Conservation (phyloP, 2,888 invertebrate species). For the Amphipyra berbera region DNA sequence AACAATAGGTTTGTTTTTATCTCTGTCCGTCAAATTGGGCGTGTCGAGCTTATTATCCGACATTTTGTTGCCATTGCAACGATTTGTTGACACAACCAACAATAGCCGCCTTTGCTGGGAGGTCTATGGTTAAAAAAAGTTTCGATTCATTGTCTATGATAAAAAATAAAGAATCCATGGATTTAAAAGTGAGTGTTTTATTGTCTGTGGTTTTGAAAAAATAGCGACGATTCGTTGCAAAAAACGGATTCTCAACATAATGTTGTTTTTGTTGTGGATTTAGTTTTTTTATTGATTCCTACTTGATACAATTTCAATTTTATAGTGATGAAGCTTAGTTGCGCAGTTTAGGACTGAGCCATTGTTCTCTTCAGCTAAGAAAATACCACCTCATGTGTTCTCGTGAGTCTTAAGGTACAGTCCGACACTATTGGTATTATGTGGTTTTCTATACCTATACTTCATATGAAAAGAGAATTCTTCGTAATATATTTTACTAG, state of each 20-base stretch:
- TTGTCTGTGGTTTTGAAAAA: slow-evolving; percentile 57
- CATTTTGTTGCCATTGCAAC: slow-evolving; percentile 53
- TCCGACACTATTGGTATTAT: too few species aligned
- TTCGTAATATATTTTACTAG: too few species aligned
- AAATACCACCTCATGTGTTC: background rate
- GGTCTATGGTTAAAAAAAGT: slow-evolving; percentile 37
- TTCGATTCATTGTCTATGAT: slow-evolving; percentile 30
- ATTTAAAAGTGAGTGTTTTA: slow-evolving; percentile 46
- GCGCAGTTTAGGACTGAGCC: background rate
- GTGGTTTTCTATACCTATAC: too few species aligned
- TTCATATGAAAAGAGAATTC: too few species aligned
- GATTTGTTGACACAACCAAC: slow-evolving; percentile 47
- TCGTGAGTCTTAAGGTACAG: background rate
- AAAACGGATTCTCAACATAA: slow-evolving; percentile 27
- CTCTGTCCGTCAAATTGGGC: slow-evolving; percentile 70
- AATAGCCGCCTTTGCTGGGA: slow-evolving; percentile 33
- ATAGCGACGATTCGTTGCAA: slow-evolving; percentile 24
- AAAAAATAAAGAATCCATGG: slow-evolving; percentile 34
- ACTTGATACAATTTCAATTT: slow-evolving; percentile 39
- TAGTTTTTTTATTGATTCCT: slow-evolving; percentile 14
- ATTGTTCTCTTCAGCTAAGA: background rate
- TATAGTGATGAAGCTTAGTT: background rate
- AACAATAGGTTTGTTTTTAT: slow-evolving; percentile 63
- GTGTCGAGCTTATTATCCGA: slow-evolving; percentile 53
- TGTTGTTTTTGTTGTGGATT: slow-evolving; percentile 35